phyloP scores from a whole-genome alignment of 1,140 invertebrate species.

The Lepidostoma basale region DNA sequence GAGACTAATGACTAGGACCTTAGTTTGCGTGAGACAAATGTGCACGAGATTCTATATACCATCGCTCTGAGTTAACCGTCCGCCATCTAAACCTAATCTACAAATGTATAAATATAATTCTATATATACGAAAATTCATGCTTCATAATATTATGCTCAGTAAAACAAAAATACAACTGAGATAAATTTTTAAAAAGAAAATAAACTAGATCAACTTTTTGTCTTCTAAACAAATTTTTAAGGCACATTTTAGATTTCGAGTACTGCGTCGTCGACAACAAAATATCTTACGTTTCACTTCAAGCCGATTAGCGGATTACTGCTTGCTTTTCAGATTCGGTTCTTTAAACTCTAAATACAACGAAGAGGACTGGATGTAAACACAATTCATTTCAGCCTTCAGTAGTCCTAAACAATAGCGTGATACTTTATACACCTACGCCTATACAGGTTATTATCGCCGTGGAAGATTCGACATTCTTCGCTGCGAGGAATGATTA shows the following conservation, averaged over 20 bases:
- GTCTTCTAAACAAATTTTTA: background rate
- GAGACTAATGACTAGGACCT: constrained; percentile 1
- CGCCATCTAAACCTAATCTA: background rate
- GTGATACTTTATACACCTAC: too few relatives aligned
- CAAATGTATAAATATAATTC: background rate
- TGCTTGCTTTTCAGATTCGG: too few relatives aligned
- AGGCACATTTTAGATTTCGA: constrained; percentile 7
- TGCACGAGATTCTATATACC: background rate
- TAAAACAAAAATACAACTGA: background rate
- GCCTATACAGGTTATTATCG: too few relatives aligned
- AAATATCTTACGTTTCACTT: too few relatives aligned
- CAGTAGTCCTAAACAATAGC: too few relatives aligned
- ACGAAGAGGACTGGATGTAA: too few relatives aligned
- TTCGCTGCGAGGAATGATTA: constrained; percentile 2
- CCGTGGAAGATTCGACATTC: background rate
- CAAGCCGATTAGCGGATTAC: too few relatives aligned
- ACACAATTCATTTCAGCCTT: too few relatives aligned
- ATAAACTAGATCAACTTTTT: background rate
- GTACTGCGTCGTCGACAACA: background rate
- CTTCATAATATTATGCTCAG: too few relatives aligned
- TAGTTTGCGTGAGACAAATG: background rate
- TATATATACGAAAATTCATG: background rate
- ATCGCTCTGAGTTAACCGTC: background rate
- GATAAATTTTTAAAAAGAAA: background rate
- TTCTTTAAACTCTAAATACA: too few relatives aligned